Base-by-base conservation (phyloP, 2,797 vertebrate species). In the Otus scops region DNA sequence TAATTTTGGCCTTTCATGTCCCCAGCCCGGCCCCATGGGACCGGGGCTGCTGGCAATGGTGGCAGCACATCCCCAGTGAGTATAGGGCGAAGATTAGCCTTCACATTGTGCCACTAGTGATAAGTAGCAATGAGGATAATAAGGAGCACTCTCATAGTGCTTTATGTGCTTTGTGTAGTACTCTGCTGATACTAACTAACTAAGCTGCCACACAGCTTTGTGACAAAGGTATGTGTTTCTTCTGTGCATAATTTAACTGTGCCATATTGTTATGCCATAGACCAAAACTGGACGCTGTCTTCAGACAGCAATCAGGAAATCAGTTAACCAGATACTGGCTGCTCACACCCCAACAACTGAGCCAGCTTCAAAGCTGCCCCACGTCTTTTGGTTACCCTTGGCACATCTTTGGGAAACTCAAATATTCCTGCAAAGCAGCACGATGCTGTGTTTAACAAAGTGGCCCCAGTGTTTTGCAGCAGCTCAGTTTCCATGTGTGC, bases 231-330 rank as follows among this genome's bases (percentile, higher is more conserved):
- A 6, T 28, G 75, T 34, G 3, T 86, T 85, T 84, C 73, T 88
- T 24, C 36, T 73, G 63, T 12, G 13, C 8, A 12, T 39, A 32
- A 60, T 56, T 70, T 38, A 71, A 63, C 78, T 59, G 87, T 38
- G 43, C 60, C 26, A 22, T 27, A 9, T 36, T 59, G 50, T 88
- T 89, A 8, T 7, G 75, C 69, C 80, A 75, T 7, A 81, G 74
- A 69, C 81, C 51, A 20, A 59, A 89, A 59, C 22, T 47, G 59
- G 76, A 88, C 30, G 28, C n/a, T 39, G 68, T 39, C 54, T 86
- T 76, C 71, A 88, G 76, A 65, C 2, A 54, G 53, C 77, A 67
- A 43, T 69, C 59, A 69, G 76, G 68, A 80, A 89, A 91, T 86
- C 68, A 69, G 54, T 93, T 75, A 92, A 64, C 71, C 51, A 41